phyloP scores from a whole-genome alignment of 2,888 invertebrate genomes.

The Orthosia incerta region DNA sequence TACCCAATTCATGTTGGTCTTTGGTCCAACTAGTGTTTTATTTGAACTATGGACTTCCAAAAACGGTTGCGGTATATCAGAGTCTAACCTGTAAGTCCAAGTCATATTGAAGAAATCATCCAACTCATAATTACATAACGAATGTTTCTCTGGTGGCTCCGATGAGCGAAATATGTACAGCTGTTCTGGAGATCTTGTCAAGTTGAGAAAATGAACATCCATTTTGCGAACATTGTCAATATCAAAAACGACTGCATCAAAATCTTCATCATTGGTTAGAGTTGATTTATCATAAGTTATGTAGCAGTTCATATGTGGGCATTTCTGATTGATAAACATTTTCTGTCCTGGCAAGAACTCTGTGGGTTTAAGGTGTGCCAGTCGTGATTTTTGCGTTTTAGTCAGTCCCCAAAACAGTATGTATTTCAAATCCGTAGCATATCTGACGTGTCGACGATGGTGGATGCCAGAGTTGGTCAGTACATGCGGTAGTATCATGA shows the following conservation, averaged over 20 bases:
- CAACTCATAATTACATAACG: conserved; percentile 77
- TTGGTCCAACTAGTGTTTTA: conserved; percentile 78
- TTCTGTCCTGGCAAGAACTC: conserved; percentile 75
- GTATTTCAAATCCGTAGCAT: conserved; percentile 82
- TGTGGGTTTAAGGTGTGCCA: conserved; percentile 54
- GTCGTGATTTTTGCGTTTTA: conserved; percentile 54
- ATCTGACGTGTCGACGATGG: conserved; percentile 65
- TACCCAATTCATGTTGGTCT: conserved; percentile 73
- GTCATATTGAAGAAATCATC: conserved; percentile 87
- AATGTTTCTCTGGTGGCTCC: conserved; percentile 77
- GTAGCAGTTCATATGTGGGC: conserved; percentile 82
- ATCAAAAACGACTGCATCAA: conserved; percentile 83
- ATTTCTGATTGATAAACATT: conserved; percentile 81
- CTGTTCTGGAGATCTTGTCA: conserved; percentile 77
- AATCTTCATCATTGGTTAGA: conserved; percentile 73
- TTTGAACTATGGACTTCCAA: conserved; percentile 74
- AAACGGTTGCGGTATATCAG: conserved; percentile 82
- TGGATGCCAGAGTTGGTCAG: conserved; percentile 48
- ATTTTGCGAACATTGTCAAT: conserved; percentile 73
- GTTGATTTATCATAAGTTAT: conserved; percentile 79
- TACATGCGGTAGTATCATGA: conserved; percentile 74
- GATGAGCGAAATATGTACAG: conserved; percentile 82
- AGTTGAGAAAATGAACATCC: conserved; percentile 67
- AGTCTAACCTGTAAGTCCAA: conserved; percentile 85
- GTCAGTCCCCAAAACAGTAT: conserved; percentile 81